Evolutionary conservation across 92 coral and sea anemone genomes (phyloP), one percentile per base, ranked within the genome.

Genomic region (Siderastrea radians): DNA sequence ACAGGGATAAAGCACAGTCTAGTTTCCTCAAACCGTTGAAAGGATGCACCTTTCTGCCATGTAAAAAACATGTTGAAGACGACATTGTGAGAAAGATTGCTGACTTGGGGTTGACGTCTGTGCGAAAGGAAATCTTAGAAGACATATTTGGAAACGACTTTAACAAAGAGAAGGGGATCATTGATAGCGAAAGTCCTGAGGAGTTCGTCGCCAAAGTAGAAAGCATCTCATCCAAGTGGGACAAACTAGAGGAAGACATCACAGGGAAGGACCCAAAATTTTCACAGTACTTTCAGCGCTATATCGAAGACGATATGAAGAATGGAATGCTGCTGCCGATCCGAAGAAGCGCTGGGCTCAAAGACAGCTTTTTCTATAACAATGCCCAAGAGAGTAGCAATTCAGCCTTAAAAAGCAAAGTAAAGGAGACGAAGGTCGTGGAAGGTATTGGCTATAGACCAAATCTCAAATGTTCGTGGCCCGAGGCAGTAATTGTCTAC

Each of bases 151-250:
- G n/a, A 54, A 65, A 74, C 13, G 95, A 88, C 77, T 45, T 10
- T 46, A 84, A 89, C 58, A 72, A 83, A 80, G 87, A 89, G 59
- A 84, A 85, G 68, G 90, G 95, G 43, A 74, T 88, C 68, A 66
- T 84, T 9, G 93, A 89, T 85, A 88, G 90, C 44, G 72, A 74
- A 76, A 89, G 86, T 12, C 64, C 46, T 1, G 91, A 89, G 55
- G 95, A 93, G 85, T 90, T 93, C 72, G 62, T 93, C 45, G 93
- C 93, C 9, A 90, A 93, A 86, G 88, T 81, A 54, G 82, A 79
- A 49, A 89, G 86, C 49, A 88, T 81, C 19, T 71, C 90, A 49
- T 71, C 69, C 69, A 88, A 92, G 57, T 92, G 95, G 95, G 90
- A 92, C 88, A 64, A 52, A 19, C 49, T 84, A 49, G 93, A 92